Base-by-base conservation (phyloP, 2,888 invertebrate genomes). In the Strigamia transsilvanica region DNA sequence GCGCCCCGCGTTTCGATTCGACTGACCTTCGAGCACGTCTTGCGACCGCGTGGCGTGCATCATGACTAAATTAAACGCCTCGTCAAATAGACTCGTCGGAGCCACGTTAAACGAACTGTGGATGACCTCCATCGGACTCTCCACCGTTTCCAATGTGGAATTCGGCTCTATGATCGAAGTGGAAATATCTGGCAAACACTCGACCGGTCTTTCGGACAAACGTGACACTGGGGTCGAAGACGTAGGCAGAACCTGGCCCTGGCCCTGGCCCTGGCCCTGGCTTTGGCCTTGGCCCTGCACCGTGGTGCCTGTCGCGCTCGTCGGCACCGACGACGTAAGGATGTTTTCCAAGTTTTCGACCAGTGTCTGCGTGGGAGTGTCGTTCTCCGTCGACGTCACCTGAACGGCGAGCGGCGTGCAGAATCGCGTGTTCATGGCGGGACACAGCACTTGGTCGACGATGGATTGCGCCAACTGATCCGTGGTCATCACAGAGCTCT, bases 391-490 rank as follows among this genome's bases (percentile, higher is more conserved):
- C 83, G 83, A 32, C 27, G 81, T 23, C 10, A 81, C 81, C 38
- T 81, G 81, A 18, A 81, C 66, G 12, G 81, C 81, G 12, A 73
- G 41, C 13, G 81, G 81, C 18, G 81, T 73, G 73, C 15, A 66
- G 18, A 81, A 73, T 9, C 84, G 84, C 42, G 85, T 83, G 32
- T 84, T 81, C 46, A 86, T 83, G 5, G 85, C 85, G 21, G 86
- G 87, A 27, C 87, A 87, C 15, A 89, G 85, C 13, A 89, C 88
- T 21, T 89, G 88, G 83, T 89, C 89, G 1, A 89, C 88, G 78
- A 89, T 87, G 82, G 88, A 89, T 84, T 88, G 88, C 0, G 89
- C 85, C 46, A 83, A 82, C 6, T 80, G 83, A 34, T 83, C 83
- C 10, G 83, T 84, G 21, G 80, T 84, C 41, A 84, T 61, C 3